Evolutionary conservation across 2,113 vertebrate species (phyloP).

Genomic region (Pseudorasbora parva): DNA sequence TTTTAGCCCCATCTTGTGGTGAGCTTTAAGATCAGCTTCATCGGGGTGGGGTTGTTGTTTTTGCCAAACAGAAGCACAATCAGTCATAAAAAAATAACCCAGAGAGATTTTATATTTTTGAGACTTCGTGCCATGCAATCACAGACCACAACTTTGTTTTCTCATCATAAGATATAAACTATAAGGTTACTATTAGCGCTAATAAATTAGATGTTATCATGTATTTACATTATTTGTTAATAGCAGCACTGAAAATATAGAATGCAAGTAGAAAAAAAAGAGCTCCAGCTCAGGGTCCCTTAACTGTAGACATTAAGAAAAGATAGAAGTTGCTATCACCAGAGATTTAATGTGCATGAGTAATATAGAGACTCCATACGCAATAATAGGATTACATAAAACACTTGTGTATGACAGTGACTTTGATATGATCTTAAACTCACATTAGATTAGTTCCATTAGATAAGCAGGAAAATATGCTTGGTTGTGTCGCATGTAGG

Average conservation of each 20-base stretch:
- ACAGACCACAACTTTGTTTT: neutral
- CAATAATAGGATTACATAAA: constrained; percentile 9
- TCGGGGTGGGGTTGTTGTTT: constrained; percentile 31
- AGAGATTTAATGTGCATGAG: neutral
- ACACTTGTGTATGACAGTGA: neutral
- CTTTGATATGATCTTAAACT: constrained; percentile 1
- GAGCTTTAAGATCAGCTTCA: neutral
- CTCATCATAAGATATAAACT: neutral
- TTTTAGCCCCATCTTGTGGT: constrained; percentile 1
- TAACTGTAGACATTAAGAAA: neutral
- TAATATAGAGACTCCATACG: neutral
- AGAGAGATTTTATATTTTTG: neutral
- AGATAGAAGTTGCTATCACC: neutral
- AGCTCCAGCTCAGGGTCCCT: neutral
- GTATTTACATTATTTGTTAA: neutral
- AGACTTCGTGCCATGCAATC: neutral
- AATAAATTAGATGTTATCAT: neutral
- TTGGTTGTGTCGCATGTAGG: neutral
- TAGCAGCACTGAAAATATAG: neutral
- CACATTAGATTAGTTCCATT: neutral
- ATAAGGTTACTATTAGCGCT: neutral
- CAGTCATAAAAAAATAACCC: neutral
- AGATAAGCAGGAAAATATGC: neutral
- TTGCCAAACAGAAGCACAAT: neutral
- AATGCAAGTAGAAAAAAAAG: neutral